Evolutionary conservation across 1,140 invertebrate species (phyloP).

Genomic region (Steinernema feltiae): DNA sequence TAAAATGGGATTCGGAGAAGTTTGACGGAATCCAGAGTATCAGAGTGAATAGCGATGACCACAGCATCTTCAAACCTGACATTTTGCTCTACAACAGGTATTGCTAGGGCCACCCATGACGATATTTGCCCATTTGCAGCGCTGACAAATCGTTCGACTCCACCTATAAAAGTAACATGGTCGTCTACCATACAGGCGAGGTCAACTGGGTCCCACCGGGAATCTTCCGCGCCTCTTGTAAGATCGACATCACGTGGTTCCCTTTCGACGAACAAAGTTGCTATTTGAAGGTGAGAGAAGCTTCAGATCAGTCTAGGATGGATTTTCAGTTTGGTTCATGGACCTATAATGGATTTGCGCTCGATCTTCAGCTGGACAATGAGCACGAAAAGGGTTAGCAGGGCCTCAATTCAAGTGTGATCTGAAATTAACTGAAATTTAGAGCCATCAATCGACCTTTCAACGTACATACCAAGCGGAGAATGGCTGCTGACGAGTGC

Average conservation of each 20-base stretch:
- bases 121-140: constrained; percentile 62
- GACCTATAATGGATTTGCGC: constrained; percentile 86
- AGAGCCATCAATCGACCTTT: constrained; percentile 70
- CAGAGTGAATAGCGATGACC: constrained; percentile 53
- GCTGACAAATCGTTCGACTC: constrained; percentile 96
- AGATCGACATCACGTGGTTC: constrained; percentile 97
- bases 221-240: constrained; percentile 63
- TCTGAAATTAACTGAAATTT: constrained; percentile 23
- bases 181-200: constrained; percentile 85
- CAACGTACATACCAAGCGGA: constrained; percentile 89
- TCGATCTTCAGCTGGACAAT: constrained; percentile 69
- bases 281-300: constrained; percentile 63
- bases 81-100: constrained; percentile 97
- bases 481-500: constrained; percentile 70
- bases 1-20: constrained; percentile 37
- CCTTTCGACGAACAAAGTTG: constrained; percentile 87
- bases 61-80: constrained; percentile 94
- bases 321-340: constrained; percentile 77
- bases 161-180: constrained; percentile 92
- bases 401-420: constrained; percentile 58
- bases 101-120: neutral
- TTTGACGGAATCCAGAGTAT: constrained; percentile 38
- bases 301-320: constrained; percentile 61
- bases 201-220: constrained; percentile 91
- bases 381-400: constrained; percentile 56